Evolutionary conservation across 2,888 invertebrate species (phyloP).

Genomic region (Nemoura dubitans): DNA sequence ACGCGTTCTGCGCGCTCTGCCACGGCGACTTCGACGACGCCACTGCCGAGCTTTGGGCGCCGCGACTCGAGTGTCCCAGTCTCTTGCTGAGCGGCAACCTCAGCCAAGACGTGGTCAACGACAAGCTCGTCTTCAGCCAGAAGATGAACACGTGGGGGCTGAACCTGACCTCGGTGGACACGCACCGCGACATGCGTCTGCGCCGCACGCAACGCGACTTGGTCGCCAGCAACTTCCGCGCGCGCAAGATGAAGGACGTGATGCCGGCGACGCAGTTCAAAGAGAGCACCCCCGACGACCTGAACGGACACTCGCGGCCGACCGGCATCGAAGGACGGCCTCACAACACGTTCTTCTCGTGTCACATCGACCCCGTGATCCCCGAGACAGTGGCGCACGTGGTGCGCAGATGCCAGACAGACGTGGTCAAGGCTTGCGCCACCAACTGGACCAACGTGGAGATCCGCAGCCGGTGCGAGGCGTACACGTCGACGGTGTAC

Average conservation of each 20-base stretch:
- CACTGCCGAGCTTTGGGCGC: conserved; percentile 58
- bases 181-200: conserved; percentile 54
- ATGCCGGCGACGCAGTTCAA: conserved; percentile 49
- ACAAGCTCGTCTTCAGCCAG: conserved; percentile 29
- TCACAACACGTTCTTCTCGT: conserved; percentile 51
- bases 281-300: conserved; percentile 48
- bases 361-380: conserved; percentile 59
- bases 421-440: conserved; percentile 57
- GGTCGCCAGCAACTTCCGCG: conserved; percentile 24
- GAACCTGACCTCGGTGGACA: conserved; percentile 51
- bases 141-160: conserved; percentile 56
- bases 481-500: conserved; percentile 61
- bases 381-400: conserved; percentile 56
- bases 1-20: conserved; percentile 61
- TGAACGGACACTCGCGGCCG: conserved; percentile 32
- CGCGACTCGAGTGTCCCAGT: conserved; percentile 59
- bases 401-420: conserved; percentile 59
- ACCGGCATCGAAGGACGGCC: conserved; percentile 37
- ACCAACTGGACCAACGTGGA: conserved; percentile 58
- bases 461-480: conserved; percentile 57
- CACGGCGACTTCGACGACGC: conserved; percentile 56
- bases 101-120: conserved; percentile 43
- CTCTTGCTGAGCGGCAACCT: conserved; percentile 50
- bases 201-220: conserved; percentile 20
- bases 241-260: conserved; percentile 26